Percentiles rank a stretch among this genome's conserved stretches.
Conservation (phyloP, 1,140 invertebrate genomes). For the Pogonognathellus flavescens region DNA sequence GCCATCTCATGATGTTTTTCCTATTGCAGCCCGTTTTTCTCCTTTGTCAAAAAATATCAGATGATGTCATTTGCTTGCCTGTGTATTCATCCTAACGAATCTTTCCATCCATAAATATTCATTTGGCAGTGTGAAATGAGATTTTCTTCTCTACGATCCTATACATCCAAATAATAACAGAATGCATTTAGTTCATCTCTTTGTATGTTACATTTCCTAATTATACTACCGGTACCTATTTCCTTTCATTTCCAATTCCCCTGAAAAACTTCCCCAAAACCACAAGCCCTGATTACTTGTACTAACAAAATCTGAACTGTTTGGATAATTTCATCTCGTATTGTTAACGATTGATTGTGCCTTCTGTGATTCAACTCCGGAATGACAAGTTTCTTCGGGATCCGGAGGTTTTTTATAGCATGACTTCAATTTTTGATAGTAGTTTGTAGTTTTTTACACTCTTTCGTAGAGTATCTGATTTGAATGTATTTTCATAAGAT, state of each 20-base stretch:
- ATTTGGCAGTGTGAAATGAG: conserved; percentile 41
- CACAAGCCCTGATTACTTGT: conserved; percentile 28
- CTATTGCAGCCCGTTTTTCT: too few species aligned
- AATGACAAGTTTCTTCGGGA: conserved; percentile 41
- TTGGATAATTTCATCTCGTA: conserved; percentile 48
- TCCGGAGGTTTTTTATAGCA: conserved; percentile 53
- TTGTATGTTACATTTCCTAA: not conserved
- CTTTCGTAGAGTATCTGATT: conserved; percentile 17
- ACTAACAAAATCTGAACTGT: conserved; percentile 50
- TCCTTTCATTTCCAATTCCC: not conserved
- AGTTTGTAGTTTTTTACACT: conserved; percentile 51
- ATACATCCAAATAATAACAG: not conserved
- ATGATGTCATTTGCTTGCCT: too few species aligned
- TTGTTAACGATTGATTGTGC: conserved; percentile 45
- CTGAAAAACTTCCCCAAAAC: not conserved
- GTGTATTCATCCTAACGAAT: not conserved
- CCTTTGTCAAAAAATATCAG: too few species aligned
- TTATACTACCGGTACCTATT: not conserved
- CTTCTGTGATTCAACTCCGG: conserved; percentile 47
- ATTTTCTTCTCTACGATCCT: not conserved
- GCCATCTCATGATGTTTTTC: too few species aligned
- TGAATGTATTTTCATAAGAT: conserved; percentile 32
- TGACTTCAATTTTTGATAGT: conserved; percentile 54
- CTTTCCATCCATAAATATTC: not conserved
- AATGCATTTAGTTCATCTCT: not conserved